These are phyloP conservation scores for Tortricodes alternella DNA, from an alignment of 2,888 invertebrate species.

Conservation along the genomic window DNA sequence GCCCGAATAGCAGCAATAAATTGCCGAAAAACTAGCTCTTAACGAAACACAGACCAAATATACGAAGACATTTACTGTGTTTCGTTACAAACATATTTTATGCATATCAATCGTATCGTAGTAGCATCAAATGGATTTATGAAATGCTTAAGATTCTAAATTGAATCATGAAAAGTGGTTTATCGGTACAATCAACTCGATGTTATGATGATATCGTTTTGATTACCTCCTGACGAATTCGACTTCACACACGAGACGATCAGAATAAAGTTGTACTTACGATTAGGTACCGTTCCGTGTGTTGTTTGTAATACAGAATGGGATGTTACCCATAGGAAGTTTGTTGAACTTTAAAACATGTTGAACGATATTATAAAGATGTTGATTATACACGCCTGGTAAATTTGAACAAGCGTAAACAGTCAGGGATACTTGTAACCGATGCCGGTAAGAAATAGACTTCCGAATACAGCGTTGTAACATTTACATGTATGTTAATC, in stretches of 20 bases:
- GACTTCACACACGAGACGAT: slow-evolving; percentile 6
- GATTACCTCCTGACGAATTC: slow-evolving; percentile 24
- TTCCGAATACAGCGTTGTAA: slow-evolving; percentile 3
- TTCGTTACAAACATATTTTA: no score
- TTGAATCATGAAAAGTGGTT: slow-evolving; percentile 27
- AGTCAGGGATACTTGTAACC: slow-evolving; percentile 41
- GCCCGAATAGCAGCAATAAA: no score
- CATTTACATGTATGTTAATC: slow-evolving; percentile 9
- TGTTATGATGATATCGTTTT: slow-evolving; percentile 25
- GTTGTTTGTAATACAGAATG: slow-evolving; percentile 8
- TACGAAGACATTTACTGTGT: no score
- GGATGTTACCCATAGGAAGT: slow-evolving; percentile 45
- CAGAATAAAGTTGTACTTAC: slow-evolving; percentile 9
- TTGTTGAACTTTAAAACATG: slow-evolving; percentile 71
- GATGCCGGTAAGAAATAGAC: slow-evolving; percentile 33
- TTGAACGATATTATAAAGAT: slow-evolving; percentile 75
- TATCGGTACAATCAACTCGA: slow-evolving; percentile 23
- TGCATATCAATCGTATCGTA: no score
- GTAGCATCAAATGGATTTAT: no score
- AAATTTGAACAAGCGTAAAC: slow-evolving; percentile 53
- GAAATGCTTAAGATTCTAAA: slow-evolving; percentile 8
- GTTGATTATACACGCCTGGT: slow-evolving; percentile 48
- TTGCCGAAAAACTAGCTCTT: no score
- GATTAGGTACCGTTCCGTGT: neutral
- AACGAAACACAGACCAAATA: no score